Percentiles rank a stretch among this genome's conserved stretches.
phyloP scores from a whole-genome alignment of 2,888 invertebrate species.

The Eupithecia centaureata region DNA sequence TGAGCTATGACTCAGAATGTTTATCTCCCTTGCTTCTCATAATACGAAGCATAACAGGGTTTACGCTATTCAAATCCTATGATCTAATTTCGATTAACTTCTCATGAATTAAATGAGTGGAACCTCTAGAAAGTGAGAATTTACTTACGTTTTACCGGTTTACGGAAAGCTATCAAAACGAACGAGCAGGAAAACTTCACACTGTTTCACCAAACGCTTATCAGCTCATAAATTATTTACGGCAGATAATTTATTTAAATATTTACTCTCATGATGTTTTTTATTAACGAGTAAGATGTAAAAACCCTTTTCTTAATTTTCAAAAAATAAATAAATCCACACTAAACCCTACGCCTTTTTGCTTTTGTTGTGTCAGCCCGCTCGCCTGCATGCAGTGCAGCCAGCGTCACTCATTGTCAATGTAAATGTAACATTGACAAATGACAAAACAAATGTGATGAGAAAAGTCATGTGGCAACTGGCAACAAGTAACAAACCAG shows the following conservation, averaged over 20 bases:
- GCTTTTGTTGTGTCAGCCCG: not conserved
- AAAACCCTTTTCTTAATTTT: not conserved
- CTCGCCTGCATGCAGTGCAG: too few species aligned
- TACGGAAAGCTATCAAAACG: conserved; percentile 3
- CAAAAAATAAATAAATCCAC: not conserved
- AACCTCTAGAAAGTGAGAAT: conserved; percentile 15
- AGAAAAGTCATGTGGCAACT: too few species aligned
- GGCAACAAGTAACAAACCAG: too few species aligned
- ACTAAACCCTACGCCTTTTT: not conserved
- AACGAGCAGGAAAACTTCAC: conserved; percentile 32
- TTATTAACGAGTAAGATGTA: not conserved
- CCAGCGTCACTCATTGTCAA: not conserved
- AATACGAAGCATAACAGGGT: not conserved
- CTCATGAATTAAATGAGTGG: not conserved
- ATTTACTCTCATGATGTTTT: not conserved
- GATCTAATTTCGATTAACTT: not conserved
- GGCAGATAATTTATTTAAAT: not conserved
- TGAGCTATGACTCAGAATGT: not conserved
- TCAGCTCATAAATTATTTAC: conserved; percentile 3
- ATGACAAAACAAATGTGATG: too few species aligned
- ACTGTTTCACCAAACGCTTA: conserved; percentile 28
- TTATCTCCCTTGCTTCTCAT: not conserved
- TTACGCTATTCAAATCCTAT: not conserved
- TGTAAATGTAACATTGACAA: too few species aligned
- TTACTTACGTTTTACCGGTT: conserved; percentile 39